phyloP scores from a whole-genome alignment of 2,113 vertebrate species.

The Engraulis encrasicolus region DNA sequence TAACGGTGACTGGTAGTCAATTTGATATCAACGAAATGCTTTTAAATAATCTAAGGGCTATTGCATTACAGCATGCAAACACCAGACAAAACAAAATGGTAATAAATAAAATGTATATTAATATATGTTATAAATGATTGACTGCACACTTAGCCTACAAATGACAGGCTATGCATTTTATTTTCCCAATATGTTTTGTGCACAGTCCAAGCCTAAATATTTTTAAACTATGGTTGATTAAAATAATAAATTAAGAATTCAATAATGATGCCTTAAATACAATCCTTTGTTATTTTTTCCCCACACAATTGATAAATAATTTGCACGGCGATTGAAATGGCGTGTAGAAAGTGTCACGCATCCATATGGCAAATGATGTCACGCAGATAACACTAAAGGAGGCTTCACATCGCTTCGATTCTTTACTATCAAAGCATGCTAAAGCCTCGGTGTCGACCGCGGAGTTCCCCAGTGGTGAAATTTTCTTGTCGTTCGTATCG shows the following conservation, averaged over 20 bases:
- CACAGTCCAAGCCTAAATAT: background rate
- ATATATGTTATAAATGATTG: background rate
- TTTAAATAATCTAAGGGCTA: background rate
- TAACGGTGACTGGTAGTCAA: background rate
- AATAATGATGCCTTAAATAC: background rate
- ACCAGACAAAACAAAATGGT: background rate
- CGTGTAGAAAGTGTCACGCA: conserved; percentile 3
- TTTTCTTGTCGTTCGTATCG: conserved; percentile 36
- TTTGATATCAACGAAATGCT: background rate
- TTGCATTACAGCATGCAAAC: background rate
- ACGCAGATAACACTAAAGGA: conserved; percentile 17
- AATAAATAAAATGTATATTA: background rate
- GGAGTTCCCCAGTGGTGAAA: conserved; percentile 36
- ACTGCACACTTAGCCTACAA: background rate
- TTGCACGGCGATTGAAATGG: background rate
- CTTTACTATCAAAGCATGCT: conserved; percentile 19
- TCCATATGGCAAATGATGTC: conserved; percentile 23
- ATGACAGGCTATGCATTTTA: background rate
- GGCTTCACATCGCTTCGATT: conserved; percentile 10
- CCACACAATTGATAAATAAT: background rate
- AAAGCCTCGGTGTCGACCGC: conserved; percentile 13
- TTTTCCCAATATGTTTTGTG: background rate
- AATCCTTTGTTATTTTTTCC: background rate
- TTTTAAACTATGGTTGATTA: background rate
- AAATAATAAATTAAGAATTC: background rate